These are phyloP conservation scores for Sciurus vulgaris DNA, from an alignment of 2,797 vertebrate genomes.

Conservation along the genomic window DNA sequence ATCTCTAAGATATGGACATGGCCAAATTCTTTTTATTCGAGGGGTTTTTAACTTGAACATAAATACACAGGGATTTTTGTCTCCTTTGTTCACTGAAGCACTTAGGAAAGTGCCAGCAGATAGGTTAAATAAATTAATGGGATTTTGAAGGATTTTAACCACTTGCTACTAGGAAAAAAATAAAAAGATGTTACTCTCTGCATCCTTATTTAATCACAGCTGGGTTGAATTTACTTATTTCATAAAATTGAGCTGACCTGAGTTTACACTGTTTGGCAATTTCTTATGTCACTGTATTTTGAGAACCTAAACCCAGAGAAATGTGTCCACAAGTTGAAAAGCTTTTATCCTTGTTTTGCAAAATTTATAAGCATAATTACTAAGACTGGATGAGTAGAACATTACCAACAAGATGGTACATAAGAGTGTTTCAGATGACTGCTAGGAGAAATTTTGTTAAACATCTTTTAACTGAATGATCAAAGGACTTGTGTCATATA, in stretches of 20 bases:
- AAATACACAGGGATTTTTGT: background rate
- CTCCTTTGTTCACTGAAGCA: conserved; percentile 24
- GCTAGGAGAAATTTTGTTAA: background rate
- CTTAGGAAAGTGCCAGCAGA: background rate
- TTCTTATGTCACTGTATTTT: conserved; percentile 26
- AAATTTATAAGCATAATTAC: background rate
- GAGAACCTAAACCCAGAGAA: background rate
- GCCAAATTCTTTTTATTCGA: background rate
- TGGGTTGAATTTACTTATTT: conserved; percentile 35
- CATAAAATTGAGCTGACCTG: background rate
- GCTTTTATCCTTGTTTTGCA: conserved; percentile 7
- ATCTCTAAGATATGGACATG: background rate
- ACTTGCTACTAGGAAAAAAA: background rate
- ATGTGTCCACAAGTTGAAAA: background rate
- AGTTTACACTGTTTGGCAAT: conserved; percentile 2
- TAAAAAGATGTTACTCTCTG: background rate
- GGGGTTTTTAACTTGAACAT: background rate
- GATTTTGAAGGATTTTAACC: background rate
- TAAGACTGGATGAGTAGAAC: background rate
- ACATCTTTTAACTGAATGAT: background rate
- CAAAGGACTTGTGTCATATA: background rate
- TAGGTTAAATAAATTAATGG: background rate
- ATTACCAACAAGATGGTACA: background rate
- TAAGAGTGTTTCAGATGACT: background rate
- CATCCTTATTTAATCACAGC: background rate